A percentile compares a stretch with the other conserved stretches of the same genome.
Evolutionary conservation across 2,797 vertebrate species (phyloP).

Genomic region (Pachyuromys duprasi): DNA sequence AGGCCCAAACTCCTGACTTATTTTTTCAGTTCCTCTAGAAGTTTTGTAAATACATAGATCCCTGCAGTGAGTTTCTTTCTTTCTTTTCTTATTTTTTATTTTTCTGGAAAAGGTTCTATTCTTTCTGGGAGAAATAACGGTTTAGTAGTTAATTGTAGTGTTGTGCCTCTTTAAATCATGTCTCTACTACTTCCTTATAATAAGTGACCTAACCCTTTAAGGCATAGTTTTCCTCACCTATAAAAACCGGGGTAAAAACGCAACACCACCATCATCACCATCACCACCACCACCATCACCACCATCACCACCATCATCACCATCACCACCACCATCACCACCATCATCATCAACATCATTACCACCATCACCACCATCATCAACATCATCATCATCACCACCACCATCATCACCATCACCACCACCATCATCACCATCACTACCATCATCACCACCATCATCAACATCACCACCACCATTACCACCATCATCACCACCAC

Average conservation of each 20-base stretch:
- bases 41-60: neutral
- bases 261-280: neutral
- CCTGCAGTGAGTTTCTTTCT: neutral
- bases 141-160: neutral
- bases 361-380: neutral
- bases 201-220: neutral
- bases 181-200: slow-evolving; percentile 6
- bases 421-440: neutral
- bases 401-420: neutral
- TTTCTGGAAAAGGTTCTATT: neutral
- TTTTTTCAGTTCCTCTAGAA: neutral
- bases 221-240: neutral
- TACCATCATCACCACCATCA: neutral
- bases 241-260: neutral
- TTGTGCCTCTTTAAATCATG: neutral
- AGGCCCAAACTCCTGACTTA: neutral
- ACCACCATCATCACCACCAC: no score
- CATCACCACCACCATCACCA: neutral
- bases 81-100: neutral
- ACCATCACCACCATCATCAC: neutral
- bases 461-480: neutral
- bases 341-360: neutral
- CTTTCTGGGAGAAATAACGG: neutral
- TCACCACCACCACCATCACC: neutral
- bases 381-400: no score